phyloP scores from a whole-genome alignment of 2,888 invertebrate species.

The Sinohyriopsis cumingii region DNA sequence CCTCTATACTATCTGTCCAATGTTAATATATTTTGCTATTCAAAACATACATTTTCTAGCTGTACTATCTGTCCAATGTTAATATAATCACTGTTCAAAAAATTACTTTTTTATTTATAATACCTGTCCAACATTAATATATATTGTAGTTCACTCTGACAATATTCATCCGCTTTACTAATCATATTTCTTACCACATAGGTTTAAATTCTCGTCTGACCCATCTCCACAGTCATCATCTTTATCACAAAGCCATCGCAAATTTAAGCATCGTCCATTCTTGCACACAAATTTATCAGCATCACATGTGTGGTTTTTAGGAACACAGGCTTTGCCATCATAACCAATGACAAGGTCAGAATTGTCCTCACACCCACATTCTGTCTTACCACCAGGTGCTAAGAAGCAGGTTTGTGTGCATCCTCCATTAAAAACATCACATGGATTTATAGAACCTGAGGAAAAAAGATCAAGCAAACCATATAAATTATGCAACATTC shows the following conservation, averaged over 20 bases:
- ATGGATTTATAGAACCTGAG: slow-evolving; percentile 72
- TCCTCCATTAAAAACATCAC: slow-evolving; percentile 90
- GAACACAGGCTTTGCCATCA: slow-evolving; percentile 93
- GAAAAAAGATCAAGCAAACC: background rate
- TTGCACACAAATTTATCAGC: slow-evolving; percentile 87
- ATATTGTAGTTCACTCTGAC: too few relatives aligned
- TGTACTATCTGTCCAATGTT: too few relatives aligned
- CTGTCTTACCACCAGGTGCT: slow-evolving; percentile 84
- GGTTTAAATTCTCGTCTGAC: slow-evolving; percentile 62
- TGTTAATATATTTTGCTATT: too few relatives aligned
- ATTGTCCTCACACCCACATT: slow-evolving; percentile 87
- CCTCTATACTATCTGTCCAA: too few relatives aligned
- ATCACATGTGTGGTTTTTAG: slow-evolving; percentile 74
- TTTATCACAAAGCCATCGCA: slow-evolving; percentile 96
- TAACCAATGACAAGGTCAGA: slow-evolving; percentile 85
- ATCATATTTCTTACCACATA: slow-evolving; percentile 56
- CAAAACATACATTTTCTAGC: too few relatives aligned
- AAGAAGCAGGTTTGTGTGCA: slow-evolving; percentile 96
- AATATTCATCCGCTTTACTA: background rate
- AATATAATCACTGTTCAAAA: too few relatives aligned
- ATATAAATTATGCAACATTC: too few relatives aligned
- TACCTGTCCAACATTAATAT: too few relatives aligned
- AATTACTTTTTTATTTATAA: too few relatives aligned
- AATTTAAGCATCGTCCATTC: slow-evolving; percentile 91
- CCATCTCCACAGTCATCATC: slow-evolving; percentile 75